Base-by-base conservation (phyloP, 1,140 invertebrate species). In the Ephestia elutella region DNA sequence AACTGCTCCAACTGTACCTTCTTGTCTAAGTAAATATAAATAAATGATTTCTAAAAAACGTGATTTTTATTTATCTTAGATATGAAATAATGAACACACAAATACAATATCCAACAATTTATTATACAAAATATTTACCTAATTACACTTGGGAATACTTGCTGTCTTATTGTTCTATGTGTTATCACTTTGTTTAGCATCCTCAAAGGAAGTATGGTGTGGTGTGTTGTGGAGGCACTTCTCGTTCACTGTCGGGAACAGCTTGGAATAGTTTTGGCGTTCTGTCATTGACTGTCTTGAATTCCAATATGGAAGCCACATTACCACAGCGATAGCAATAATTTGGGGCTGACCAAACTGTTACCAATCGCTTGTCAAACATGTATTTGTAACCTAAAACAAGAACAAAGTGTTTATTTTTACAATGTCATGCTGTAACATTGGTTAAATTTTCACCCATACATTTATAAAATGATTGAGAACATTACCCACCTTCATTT, bases 261-360 rank as follows among this genome's bases (percentile, higher is more conserved):
- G 98, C 98, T 63, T 95, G 90, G 86, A 99, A 99, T 68, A 99
- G 90, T 89, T 97, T 96, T 18, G 96, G 91, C 70, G 93, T 92
- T 71, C 93, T 92, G 65, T 94, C 92, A 62, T 96, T 93, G 2
- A 94, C 92, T 60, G 93, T 92, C 35, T 92, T 91, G 74, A 98
- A 97, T 80, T 94, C 92, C 64, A 98, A 87, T 73, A 98, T 97
- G 62, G 96, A 96, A 28, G 97, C 97, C 51, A 97, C 92, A 78
- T 98, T 98, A 25, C 96, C 97, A 82, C 97, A 98, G 49, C 97
- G 92, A 86, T 98, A 98, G 89, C 97, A 98, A 83, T 98, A 98
- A 89, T 98, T 98, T 0, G 97, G 97, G 11, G 97, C 98, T 25
- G 97, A 98, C 97, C 97, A 99, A 2, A 99, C 96, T 2, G 97